phyloP scores from a whole-genome alignment of 2,797 vertebrate species.

The Oreochromis mossambicus region DNA sequence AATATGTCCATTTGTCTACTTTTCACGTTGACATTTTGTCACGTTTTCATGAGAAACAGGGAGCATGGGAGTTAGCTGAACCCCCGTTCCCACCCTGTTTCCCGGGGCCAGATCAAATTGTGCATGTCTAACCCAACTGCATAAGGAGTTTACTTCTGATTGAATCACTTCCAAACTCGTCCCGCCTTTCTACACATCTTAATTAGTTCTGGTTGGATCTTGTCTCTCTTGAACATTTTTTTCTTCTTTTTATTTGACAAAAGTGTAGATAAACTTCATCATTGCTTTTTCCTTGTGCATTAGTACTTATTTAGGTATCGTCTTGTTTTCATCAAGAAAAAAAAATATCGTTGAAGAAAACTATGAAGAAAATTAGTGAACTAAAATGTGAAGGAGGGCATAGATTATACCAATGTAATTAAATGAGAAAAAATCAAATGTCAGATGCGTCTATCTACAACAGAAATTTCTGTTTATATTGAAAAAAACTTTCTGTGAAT shows the following conservation, averaged over 20 bases:
- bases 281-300: background rate
- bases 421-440: background rate
- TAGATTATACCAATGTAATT: background rate
- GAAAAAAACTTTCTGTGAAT: rapidly evolving
- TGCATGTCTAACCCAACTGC: rapidly evolving
- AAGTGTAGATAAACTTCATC: background rate
- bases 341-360: background rate
- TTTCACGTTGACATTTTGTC: background rate
- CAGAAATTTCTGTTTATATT: background rate
- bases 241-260: background rate
- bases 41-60: background rate
- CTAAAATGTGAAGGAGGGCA: background rate
- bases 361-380: background rate
- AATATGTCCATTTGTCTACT: background rate
- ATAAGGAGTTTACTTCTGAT: background rate
- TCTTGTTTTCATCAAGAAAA: background rate
- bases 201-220: background rate
- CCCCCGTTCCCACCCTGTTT: rapidly evolving
- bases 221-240: background rate
- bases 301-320: background rate
- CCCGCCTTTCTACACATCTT: rapidly evolving
- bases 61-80: background rate
- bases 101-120: background rate
- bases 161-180: background rate
- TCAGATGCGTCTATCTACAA: background rate